A percentile compares a stretch with the other conserved stretches of the same genome.
Conservation (phyloP, 2,888 invertebrate species). For the Mesopsocus fuscifrons region DNA sequence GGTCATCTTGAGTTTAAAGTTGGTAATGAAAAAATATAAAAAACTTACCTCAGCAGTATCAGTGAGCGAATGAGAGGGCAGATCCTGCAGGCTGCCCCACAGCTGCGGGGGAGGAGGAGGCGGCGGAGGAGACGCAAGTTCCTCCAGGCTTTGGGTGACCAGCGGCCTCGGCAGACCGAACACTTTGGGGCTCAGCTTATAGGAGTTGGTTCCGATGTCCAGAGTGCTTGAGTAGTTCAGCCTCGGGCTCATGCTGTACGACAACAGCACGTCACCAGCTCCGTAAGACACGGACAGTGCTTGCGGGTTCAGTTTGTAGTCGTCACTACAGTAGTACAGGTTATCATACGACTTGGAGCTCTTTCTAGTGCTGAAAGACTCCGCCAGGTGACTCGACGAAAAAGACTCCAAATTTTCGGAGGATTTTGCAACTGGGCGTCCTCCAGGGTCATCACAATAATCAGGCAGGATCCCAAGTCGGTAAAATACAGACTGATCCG, state of each 20-base stretch:
- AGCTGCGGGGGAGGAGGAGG: conserved; percentile 15
- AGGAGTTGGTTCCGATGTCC: conserved; percentile 30
- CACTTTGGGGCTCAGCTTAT: conserved; percentile 46
- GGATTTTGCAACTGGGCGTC: neutral
- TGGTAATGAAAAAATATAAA: too few relatives aligned
- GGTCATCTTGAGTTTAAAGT: too few relatives aligned
- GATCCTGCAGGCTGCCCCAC: conserved; percentile 48
- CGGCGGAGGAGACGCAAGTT: conserved; percentile 14
- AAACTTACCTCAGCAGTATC: neutral
- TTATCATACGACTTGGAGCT: neutral
- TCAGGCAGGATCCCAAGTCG: conserved; percentile 5
- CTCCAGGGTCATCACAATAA: neutral
- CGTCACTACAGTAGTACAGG: neutral
- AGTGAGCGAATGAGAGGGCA: conserved; percentile 17
- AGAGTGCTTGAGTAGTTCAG: conserved; percentile 22
- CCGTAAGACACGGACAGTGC: neutral
- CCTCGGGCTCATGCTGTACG: neutral
- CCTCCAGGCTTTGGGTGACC: conserved; percentile 25
- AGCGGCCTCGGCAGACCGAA: conserved; percentile 28
- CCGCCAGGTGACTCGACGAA: neutral
- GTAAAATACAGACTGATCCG: conserved; percentile 4
- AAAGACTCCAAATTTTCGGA: neutral
- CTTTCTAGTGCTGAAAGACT: neutral
- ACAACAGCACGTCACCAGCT: neutral
- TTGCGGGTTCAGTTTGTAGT: neutral